Evolutionary conservation across 2,113 vertebrate genomes (phyloP).

Genomic region (Microcebus griseorufus): DNA sequence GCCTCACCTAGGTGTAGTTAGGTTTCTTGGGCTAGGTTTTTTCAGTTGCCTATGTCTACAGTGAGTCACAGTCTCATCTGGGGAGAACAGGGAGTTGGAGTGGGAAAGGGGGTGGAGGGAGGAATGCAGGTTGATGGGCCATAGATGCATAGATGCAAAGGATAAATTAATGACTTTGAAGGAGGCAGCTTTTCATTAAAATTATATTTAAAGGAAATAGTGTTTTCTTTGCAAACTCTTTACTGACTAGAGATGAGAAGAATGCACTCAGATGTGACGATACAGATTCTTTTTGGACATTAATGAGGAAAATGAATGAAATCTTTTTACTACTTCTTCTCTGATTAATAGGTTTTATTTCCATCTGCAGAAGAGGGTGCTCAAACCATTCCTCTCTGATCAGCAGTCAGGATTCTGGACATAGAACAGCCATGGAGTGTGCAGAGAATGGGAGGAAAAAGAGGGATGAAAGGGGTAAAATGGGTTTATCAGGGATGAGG

Average conservation of each 20-base stretch:
- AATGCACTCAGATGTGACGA: background rate
- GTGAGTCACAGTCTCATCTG: slow-evolving; percentile 33
- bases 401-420: slow-evolving; percentile 48
- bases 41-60: background rate
- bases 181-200: slow-evolving; percentile 33
- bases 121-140: background rate
- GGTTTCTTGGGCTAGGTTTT: slow-evolving; percentile 41
- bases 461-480: background rate
- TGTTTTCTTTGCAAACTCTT: slow-evolving; percentile 53
- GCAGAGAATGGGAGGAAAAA: background rate
- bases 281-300: background rate
- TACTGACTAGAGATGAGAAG: slow-evolving; percentile 28
- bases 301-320: slow-evolving; percentile 40
- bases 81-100: no score
- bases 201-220: slow-evolving; percentile 31
- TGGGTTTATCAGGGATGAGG: background rate
- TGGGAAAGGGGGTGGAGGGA: background rate
- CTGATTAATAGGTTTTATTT: slow-evolving; percentile 46
- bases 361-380: background rate
- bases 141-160: slow-evolving; percentile 4
- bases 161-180: slow-evolving; percentile 41
- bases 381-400: background rate
- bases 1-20: slow-evolving; percentile 48
- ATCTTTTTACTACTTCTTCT: slow-evolving; percentile 24
- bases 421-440: background rate